Base-by-base conservation (phyloP, 2,888 invertebrate species). In the Adelognathus sp. region DNA sequence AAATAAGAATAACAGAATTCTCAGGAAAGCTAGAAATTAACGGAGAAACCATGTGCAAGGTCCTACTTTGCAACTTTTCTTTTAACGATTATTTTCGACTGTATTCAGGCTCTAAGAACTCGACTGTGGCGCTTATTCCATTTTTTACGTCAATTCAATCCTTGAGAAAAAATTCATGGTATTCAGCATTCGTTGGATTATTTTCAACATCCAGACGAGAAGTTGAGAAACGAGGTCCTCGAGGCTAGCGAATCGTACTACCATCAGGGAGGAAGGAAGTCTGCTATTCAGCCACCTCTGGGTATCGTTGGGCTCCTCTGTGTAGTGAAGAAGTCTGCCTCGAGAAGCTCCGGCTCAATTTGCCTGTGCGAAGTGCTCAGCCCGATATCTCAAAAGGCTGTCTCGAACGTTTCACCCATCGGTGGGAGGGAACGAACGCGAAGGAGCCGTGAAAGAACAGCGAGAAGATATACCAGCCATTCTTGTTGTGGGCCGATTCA, bases 321-420 rank as follows among this genome's bases (percentile, higher is more conserved):
- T 41, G 67, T 29, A 60, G 69, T 81, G 70, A 77, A 80, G 81
- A 71, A 64, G 50, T 29, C 61, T 44, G 16, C 16, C 9, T 64
- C 61, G 79, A 80, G 76, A 79, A 73, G 81, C 69, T 69, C 67
- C 67, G 77, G 61, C 81, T 80, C 80, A 79, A 63, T 24, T 46
- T 73, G 44, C 41, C 46, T 29, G 61, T 71, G 63, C 67, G 63
- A 27, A 61, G 60, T 64, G 60, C 54, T n/a, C 60, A 66, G 54
- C 66, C 60, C 78, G 78, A 86, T 86, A 84, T 83, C 84, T 86
- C 84, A 85, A 84, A 85, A 85, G 76, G 80, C 79, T 81, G 81
- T 76, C 80, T 66, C 66, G 60, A 70, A 74, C 60, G 70, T 74
- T 54, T 39, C 44, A 46, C 39, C 31, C 60, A 56, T 56, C 36